phyloP scores from a whole-genome alignment of 2,113 vertebrate genomes.

The Oceanites oceanicus region DNA sequence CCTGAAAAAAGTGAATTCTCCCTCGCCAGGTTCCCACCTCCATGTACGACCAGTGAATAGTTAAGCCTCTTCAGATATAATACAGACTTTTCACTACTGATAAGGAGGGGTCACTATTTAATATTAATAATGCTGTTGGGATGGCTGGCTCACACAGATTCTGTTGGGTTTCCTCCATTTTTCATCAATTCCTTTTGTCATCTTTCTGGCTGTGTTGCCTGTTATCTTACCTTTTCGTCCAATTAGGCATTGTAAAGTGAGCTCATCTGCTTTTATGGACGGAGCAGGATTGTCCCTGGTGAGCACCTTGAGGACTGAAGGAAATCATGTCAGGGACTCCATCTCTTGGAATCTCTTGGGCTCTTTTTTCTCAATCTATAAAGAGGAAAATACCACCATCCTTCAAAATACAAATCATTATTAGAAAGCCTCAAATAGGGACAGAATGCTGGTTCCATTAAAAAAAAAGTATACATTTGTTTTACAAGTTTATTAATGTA shows the following conservation, averaged over 20 bases:
- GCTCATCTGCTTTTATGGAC: not conserved
- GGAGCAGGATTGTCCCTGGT: not conserved
- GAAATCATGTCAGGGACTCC: not conserved
- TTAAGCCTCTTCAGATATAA: not conserved
- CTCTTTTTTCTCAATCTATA: not conserved
- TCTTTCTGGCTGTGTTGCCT: not conserved
- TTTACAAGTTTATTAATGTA: not conserved
- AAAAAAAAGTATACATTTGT: not conserved
- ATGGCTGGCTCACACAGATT: not conserved
- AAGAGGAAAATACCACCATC: not conserved
- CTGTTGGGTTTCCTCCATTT: not conserved
- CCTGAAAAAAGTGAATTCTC: not conserved
- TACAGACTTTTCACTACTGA: not conserved
- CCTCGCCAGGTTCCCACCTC: not conserved
- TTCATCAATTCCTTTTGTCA: not conserved
- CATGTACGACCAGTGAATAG: not conserved
- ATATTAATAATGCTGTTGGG: not conserved
- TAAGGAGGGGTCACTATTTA: not conserved
- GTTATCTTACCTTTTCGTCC: not conserved
- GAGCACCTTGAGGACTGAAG: not conserved
- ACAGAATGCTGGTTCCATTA: not conserved
- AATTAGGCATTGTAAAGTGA: not conserved
- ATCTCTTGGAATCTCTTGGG: not conserved
- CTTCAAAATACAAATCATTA: not conserved
- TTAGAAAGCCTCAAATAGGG: not conserved